Evolutionary conservation across 2,113 vertebrate species (phyloP), one percentile per base, ranked within the genome.

Genomic region (Puntigrus tetrazona): DNA sequence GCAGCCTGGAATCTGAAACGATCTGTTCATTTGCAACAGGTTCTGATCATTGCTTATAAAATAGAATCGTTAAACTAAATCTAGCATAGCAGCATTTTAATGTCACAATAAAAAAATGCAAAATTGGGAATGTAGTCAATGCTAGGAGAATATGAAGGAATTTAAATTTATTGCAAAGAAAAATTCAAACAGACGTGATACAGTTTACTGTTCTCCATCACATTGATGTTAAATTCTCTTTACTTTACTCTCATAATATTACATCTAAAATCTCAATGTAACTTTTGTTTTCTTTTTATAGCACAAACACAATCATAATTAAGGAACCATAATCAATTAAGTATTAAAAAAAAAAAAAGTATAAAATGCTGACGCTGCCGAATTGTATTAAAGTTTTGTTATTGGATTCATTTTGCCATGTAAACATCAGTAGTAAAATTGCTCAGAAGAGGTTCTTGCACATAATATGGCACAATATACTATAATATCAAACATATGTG

Each of bases 401-500:
- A 7, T 38, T 43, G n/a, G n/a, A 1, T 41, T 61, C 1, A n/a
- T 65, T 63, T 63, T 63, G 20, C 57, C 36, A 31, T 80, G 41
- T 50, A 81, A 81, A 38, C 29, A 79, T 20, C n/a, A 43, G 77
- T 79, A 81, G 79, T 70, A 69, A 50, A 81, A 55, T 14, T 5
- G 47, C 20, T 31, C 20, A n/a, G 29, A 50, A 36, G 45, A 70
- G 36, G 9, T 70, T 50, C 45, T 25, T 36, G 45, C 43, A 25
- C 29, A 52, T 50, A 45, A 47, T 80, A 80, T 29, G 27, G 27
- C 45, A 36, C 0, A 8, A 36, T 74, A 73, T 45, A 43, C 41
- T 76, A 29, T 70, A 52, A 77, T 57, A 43, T 82, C 82, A 78
- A 86, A 84, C 78, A 55, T 29, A 72, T 72, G 50, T 11, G 55